Base-by-base conservation (phyloP, 2,113 vertebrate genomes). In the Gallinago undulata region DNA sequence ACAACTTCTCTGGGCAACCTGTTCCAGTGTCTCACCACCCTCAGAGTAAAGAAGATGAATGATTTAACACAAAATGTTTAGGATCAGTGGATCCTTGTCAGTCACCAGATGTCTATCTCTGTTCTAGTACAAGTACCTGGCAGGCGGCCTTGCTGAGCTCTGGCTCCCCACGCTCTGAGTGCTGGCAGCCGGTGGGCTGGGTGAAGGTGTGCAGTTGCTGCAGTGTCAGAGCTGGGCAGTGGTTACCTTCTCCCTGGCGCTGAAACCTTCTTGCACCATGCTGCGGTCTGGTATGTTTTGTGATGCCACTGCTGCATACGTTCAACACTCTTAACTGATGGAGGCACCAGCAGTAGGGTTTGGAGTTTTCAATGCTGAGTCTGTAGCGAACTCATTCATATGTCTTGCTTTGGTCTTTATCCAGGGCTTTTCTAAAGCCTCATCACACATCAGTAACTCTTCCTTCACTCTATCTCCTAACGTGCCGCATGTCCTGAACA, bases 41-140 rank as follows among this genome's bases (percentile, higher is more conserved):
- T 66, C 63, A 66, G 28, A 31, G 39, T 66, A 45, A 66, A 91
- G 76, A 73, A 55, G 66, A 82, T 79, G 70, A 91, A 89, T 77
- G 73, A n/a, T 68, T 80, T 56, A 41, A 21, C 68, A 70, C 9
- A 2, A 3, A 37, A 31, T 19, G 63, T 84, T 95, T 59, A 66
- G 89, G 92, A 83, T 96, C 84, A 80, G 51, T 41, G 82, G 31
- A 84, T 96, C 67, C 88, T 59, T 0, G 7, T 96, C 90, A 83
- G 73, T 91, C 66, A 39, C 69, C 92, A 95, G 79, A 66, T 97
- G 93, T 76, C 81, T 78, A 8, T 59, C 80, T 81, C 57, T 89
- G 70, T 43, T 2, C 59, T 68, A 45, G 72, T 77, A 37, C 80
- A 66, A 79, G 83, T 63, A 41, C 43, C 86, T 95, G 92, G 50